Evolutionary conservation across 2,797 vertebrate genomes (phyloP), one percentile per base, ranked within the genome.

Genomic region (Gymnothorax reevesii): DNA sequence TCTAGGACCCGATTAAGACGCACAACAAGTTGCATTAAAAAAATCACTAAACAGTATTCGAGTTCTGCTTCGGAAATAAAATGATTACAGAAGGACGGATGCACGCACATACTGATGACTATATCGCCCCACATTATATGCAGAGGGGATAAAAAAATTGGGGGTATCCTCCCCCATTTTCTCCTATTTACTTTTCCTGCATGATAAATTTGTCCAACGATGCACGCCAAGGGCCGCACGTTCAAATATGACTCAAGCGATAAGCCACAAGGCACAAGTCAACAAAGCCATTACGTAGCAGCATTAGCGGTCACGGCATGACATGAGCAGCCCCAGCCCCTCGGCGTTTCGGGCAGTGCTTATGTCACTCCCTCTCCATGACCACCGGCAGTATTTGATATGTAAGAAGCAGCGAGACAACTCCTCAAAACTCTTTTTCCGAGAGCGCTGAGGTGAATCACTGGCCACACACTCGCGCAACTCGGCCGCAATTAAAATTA

Each of bases 211-310:
- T 79, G 27, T 13, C 3, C 49, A 79, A 79, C 27, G 66, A 15
- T 12, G 33, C 52, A 49, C 4, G 15, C 15, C 1, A 4, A 79
- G 52, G 75, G 52, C 33, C 6, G 42, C 15, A 8, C 6, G 49
- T 49, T 79, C 7, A 79, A 79, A 20, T 15, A 52, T 52, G 7
- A 8, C 75, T 54, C 7, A n/a, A 22, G 17, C 54, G 55, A 80
- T 49, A 55, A 55, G 77, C 49, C 49, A 55, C 17, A 54, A 55
- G 0, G 77, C n/a, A 55, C 49, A 80, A 49, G 52, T 80, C 49
- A 55, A 80, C 52, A 80, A 80, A 80, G 22, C 52, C 7, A 55
- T 80, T 49, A 80, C 52, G 52, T 49, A 80, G 77, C n/a, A 80
- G 49, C 9, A 9, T 52, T 52, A 55, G 77, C 22, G 20, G n/a